Conservation (phyloP, 2,888 invertebrate species). For the Agriopis leucophaearia region DNA sequence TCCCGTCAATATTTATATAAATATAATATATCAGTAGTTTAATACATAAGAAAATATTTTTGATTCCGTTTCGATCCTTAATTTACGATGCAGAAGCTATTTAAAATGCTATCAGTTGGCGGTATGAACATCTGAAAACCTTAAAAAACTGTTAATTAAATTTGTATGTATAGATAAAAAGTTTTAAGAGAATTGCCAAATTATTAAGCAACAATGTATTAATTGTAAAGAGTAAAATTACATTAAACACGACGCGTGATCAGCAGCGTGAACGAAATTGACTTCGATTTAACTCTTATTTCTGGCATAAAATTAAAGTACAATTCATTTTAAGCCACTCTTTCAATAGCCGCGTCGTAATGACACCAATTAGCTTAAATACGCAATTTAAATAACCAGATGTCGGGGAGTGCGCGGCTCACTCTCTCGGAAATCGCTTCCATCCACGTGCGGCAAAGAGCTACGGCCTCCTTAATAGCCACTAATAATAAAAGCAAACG, state of each 20-base stretch:
- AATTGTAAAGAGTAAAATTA: conserved; percentile 5
- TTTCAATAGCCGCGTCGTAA: conserved; percentile 65
- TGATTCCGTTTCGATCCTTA: no score
- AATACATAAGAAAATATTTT: no score
- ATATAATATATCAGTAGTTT: no score
- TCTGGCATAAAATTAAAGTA: conserved; percentile 59
- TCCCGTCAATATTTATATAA: no score
- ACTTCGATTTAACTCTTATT: conserved; percentile 53
- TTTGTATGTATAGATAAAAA: no score
- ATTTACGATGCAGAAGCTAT: no score
- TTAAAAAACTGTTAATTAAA: no score
- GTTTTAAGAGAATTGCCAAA: not conserved
- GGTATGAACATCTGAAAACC: no score
- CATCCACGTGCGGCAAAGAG: conserved; percentile 60
- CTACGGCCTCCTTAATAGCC: conserved; percentile 66
- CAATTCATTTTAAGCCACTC: conserved; percentile 60
- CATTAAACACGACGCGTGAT: conserved; percentile 10
- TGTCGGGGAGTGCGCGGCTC: conserved; percentile 57
- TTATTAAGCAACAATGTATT: conserved; percentile 8
- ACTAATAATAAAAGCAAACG: conserved; percentile 77
- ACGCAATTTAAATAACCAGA: conserved; percentile 72
- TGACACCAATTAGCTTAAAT: conserved; percentile 72
- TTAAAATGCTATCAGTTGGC: no score
- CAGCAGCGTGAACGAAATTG: conserved; percentile 29
- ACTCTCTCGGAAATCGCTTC: conserved; percentile 53